Evolutionary conservation across 2,888 invertebrate genomes (phyloP), one percentile per base, ranked within the genome.

Genomic region (Sarcophaga variegata): DNA sequence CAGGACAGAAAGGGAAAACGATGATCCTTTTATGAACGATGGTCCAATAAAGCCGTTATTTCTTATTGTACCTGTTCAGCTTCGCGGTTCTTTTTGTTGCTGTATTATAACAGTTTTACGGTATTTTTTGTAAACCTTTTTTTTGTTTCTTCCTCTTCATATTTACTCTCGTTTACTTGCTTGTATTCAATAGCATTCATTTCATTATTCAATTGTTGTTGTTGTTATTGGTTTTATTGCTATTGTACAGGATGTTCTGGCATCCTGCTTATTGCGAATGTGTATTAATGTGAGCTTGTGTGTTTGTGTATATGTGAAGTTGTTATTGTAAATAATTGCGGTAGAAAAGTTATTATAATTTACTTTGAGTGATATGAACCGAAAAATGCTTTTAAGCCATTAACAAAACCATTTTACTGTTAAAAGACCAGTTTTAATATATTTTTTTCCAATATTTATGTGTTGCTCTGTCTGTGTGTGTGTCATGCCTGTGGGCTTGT

Each of bases 371-470:
- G 88, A 91, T 91, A 90, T 90, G 90, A 89, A 91, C 91, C 91
- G 89, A 91, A 89, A 91, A 91, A 91, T 91, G 91, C 91, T 91
- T 91, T 91, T 91, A 91, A 91, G 90, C 90, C 90, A 91, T 91
- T 91, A 91, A 91, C 81, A 81, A 81, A 81, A 81, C 77, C 54
- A 77, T 83, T 78, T 62, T 86, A 74, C 76, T 86, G 62, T 14
- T 78, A 64, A 74, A 78, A 64, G 54, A 77, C 62, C n/a, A 74
- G 47, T 69, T 47, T 17, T 75, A 22, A 63, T 4, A 20, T 17
- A 37, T 10, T 37, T 37, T 37, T 69, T 37, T 47, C 1, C 45
- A 47, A 45, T 37, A 45, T 54, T 69, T 27, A 2, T 69, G 11
- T 49, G 14, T 27, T 17, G 37, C 12, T 70, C 12, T 27, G 1